Base-by-base conservation (phyloP, 2,797 vertebrate genomes). In the Malacoctenus gilli region DNA sequence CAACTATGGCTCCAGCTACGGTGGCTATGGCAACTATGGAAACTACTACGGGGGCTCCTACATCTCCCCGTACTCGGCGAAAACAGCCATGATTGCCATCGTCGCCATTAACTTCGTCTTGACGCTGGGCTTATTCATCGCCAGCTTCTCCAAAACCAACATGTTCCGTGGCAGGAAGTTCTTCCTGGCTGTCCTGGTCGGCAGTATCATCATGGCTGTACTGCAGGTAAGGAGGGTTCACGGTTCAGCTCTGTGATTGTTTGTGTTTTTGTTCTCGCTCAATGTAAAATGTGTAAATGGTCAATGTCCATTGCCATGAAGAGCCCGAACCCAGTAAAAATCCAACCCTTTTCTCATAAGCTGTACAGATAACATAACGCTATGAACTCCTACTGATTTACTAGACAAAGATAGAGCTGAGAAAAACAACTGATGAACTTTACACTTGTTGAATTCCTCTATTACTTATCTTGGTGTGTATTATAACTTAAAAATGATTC, bases 61-160 rank as follows among this genome's bases (percentile, higher is more conserved):
- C 51, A 58, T 93, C 18, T 93, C 91, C 31, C 95, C 94, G 0
- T 93, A 93, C 70, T 90, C 94, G 0, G 94, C 94, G 78, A 95
- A 93, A 47, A 89, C 92, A 0, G 89, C 93, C 68, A 96, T 97
- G 94, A 95, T 97, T 0, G 91, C 94, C 32, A 84, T 93, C 89
- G 90, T 93, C 0, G 93, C 94, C 66, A 89, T 96, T 7, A 94
- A 90, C 78, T 95, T 95, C 62, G 77, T 96, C 0, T 69, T 73
- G 11, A 68, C 91, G 1, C 53, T 95, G 71, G 89, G 80, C 0
- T 76, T 95, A 16, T 87, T 94, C 38, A 89, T 95, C 4, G 71
- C 85, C 34, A 87, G 88, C 50, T 52, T 95, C 73, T 91, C 91
- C 52, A 95, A 94, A 68, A 81, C 92, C 0, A 3, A 36, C 38